phyloP scores from a whole-genome alignment of 2,888 invertebrate species.

The Philopedon plagiatum region DNA sequence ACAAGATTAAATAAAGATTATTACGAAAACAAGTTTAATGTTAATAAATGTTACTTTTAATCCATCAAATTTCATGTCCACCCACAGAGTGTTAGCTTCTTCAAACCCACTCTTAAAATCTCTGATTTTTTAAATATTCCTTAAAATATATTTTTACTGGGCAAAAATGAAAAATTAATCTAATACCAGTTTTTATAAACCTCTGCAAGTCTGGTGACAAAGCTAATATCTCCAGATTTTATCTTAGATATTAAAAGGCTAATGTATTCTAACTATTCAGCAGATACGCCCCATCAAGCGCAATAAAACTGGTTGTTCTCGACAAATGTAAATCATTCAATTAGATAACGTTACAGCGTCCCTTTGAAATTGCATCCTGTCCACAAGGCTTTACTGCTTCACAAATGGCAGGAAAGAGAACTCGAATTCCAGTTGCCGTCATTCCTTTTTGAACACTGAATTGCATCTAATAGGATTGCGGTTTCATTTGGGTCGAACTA shows the following conservation, averaged over 20 bases:
- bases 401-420: conserved; percentile 22
- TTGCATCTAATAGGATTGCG: conserved; percentile 20
- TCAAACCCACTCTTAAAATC: too few species aligned
- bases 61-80: too few species aligned
- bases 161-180: too few species aligned
- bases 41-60: too few species aligned
- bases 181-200: too few species aligned
- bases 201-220: too few species aligned
- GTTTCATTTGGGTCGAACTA: conserved; percentile 2
- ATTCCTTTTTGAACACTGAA: not conserved
- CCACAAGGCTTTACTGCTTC: conserved; percentile 25
- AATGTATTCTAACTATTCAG: not conserved
- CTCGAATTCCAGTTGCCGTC: conserved; percentile 15
- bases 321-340: conserved; percentile 26
- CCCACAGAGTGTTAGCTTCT: too few species aligned
- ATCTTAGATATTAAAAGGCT: not conserved
- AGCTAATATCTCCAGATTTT: not conserved
- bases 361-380: conserved; percentile 34
- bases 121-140: not conserved
- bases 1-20: too few species aligned
- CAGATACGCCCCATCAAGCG: not conserved
- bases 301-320: not conserved
- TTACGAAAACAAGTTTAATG: too few species aligned
- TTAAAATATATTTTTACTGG: too few species aligned
- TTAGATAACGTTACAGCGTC: conserved; percentile 21